Base-by-base conservation (phyloP, 2,888 invertebrate species). In the Cinara cedri region DNA sequence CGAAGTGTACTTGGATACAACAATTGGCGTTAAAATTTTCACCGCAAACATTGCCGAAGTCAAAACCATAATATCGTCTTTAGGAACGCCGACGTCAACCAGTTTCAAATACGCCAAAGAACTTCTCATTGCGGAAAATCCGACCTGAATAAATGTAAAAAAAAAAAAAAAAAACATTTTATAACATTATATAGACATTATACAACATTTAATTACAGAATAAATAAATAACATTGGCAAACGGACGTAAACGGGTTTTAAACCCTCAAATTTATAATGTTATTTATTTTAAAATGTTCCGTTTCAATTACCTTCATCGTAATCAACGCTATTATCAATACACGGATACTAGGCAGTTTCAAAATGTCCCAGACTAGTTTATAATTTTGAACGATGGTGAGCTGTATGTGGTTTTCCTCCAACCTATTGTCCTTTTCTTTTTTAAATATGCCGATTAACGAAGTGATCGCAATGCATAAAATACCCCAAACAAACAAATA, bases 401-500 rank as follows among this genome's bases (percentile, higher is more conserved):
- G 0, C 1, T 94, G 90, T 70, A 92, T 92, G 84, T 71, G 8
- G 16, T 71, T 44, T 97, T 88, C 84, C 91, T 90, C 0, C 96
- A 88, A 84, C 91, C 90, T 85, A 91, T 90, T 46, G 98, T 87
- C 46, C 6, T 66, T 54, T 55, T 84, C 84, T 42, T 74, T 81
- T 71, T 84, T 83, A 21, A 84, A 76, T 26, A 83, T 49, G 34
- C 82, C 82, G 42, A 82, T 76, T 3, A 98, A 84, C 0, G 96
- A 95, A 0, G 99, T 99, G 1, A 94, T 92, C 1, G 93, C 85
- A 70, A 99, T 88, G 85, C 98, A 99, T 1, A 94, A 88, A 86
- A 95, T 89, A 8, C 97, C 97, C 97, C 98, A 99, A 86, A 97
- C 96, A 85, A 92, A 91, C 16, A 99, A 88, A 86, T 98, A 99